phyloP scores from a whole-genome alignment of 2,113 vertebrate species.

The Dunckerocampus dactyliophorus region DNA sequence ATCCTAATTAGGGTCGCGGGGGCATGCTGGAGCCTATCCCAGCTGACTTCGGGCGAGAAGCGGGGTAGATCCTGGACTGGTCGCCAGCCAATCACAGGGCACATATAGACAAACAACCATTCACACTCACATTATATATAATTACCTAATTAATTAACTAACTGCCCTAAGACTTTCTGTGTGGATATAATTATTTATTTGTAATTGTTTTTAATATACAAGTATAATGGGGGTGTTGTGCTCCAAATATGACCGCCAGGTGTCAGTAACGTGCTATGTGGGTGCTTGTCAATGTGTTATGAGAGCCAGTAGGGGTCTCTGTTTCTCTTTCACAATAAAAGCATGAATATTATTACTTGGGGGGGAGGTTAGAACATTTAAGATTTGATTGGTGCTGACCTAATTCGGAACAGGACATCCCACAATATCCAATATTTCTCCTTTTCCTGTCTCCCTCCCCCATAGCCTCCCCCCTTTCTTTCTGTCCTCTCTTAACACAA shows the following conservation, averaged over 20 bases:
- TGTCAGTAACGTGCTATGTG: conserved; percentile 50
- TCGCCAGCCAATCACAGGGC: too few species aligned
- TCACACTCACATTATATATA: too few species aligned
- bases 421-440: conserved; percentile 57
- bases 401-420: conserved; percentile 76
- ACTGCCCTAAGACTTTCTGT: too few species aligned
- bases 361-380: conserved; percentile 41
- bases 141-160: too few species aligned
- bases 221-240: too few species aligned
- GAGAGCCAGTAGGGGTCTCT: conserved; percentile 67
- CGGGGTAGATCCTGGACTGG: too few species aligned
- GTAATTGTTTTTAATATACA: too few species aligned
- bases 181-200: too few species aligned
- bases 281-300: background rate
- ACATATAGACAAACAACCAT: too few species aligned
- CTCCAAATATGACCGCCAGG: conserved; percentile 32
- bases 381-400: conserved; percentile 73
- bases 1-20: too few species aligned
- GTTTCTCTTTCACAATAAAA: conserved; percentile 57
- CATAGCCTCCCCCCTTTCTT: conserved; percentile 7
- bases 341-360: background rate
- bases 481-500: conserved; percentile 33
- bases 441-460: conserved; percentile 33
- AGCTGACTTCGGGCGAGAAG: too few species aligned
- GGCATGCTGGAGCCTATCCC: too few species aligned